Percentiles rank a stretch among this genome's conserved stretches.
Conservation (phyloP, 2,797 vertebrate genomes). For the Urophycis tenuis region DNA sequence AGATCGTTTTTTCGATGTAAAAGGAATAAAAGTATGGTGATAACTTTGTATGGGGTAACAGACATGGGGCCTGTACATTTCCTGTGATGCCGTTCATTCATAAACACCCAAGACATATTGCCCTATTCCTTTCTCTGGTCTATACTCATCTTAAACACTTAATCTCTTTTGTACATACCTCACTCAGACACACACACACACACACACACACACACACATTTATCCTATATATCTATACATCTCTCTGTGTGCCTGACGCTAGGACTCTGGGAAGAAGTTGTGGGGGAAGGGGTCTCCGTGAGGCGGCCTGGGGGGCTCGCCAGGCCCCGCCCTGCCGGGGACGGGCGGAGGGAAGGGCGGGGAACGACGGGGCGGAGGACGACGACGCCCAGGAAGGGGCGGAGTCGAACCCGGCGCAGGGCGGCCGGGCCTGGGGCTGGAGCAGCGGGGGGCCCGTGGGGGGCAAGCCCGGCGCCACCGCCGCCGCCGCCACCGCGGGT, state of each 20-base stretch:
- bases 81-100: conserved; percentile 18
- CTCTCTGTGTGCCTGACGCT: conserved; percentile 53
- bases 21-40: neutral
- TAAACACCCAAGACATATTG: conserved; percentile 26
- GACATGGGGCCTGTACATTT: conserved; percentile 27
- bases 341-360: conserved; percentile 69
- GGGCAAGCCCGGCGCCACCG: conserved; percentile 30
- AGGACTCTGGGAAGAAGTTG: conserved; percentile 78
- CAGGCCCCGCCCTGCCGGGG: conserved; percentile 66
- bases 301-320: conserved; percentile 53
- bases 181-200: conserved; percentile 47
- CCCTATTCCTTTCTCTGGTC: conserved; percentile 35
- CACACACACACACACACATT: conserved; percentile 53
- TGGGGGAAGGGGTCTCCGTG: conserved; percentile 57
- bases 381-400: conserved; percentile 70
- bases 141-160: conserved; percentile 54
- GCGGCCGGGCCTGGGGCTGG: conserved; percentile 53
- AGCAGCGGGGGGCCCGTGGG: conserved; percentile 42
- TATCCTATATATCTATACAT: conserved; percentile 62
- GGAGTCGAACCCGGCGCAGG: conserved; percentile 54
- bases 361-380: conserved; percentile 59
- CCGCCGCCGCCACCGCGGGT: conserved; percentile 33
- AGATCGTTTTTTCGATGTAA: neutral
- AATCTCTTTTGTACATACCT: conserved; percentile 62
- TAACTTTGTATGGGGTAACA: conserved; percentile 14